Base-by-base conservation (phyloP, 2,888 invertebrate genomes). In the Drosophila pseudotakahashii region DNA sequence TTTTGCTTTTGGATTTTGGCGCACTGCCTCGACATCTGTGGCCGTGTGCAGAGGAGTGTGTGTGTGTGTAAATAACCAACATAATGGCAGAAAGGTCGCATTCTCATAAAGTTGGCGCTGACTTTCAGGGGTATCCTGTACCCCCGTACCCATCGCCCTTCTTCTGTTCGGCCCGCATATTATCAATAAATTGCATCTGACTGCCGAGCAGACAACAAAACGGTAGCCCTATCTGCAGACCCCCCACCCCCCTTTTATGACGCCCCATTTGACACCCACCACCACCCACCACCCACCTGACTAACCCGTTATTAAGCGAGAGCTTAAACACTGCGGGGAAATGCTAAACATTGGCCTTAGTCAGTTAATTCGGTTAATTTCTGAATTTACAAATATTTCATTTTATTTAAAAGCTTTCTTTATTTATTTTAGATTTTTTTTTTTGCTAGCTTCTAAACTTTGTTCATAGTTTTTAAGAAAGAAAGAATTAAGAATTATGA, bases 101-200 rank as follows among this genome's bases (percentile, higher is more conserved):
- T 69, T 75, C 69, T 69, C 75, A 68, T 63, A 61, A 66, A 75
- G 70, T 79, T 76, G 52, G 37, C 75, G 64, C 57, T 73, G 66
- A 48, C 62, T 64, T 64, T 55, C 70, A 64, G 57, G 44, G 66
- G 45, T 14, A 34, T 55, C 37, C 73, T 26, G 37, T 66, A 34
- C 64, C 55, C 16, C 61, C 16, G 14, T 9, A 3, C 26, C 23
- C 16, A 3, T 19, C 19, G 19, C 61, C 58, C 50, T 10, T 73
- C 30, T 30, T 30, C 30, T 30, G 30, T 81, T 73, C 68, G 53
- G 57, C 62, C 60, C 73, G 79, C 67, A 86, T 76, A 84, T 89
- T 89, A 89, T 83, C 89, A 83, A 87, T 83, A 83, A 83, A 83
- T 83, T 83, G 89, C 89, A 89, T 81, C 89, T 89, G 85, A 84